These are phyloP conservation scores for Oreochromis spilurus DNA, from an alignment of 2,113 vertebrate species.

Conservation along the genomic window DNA sequence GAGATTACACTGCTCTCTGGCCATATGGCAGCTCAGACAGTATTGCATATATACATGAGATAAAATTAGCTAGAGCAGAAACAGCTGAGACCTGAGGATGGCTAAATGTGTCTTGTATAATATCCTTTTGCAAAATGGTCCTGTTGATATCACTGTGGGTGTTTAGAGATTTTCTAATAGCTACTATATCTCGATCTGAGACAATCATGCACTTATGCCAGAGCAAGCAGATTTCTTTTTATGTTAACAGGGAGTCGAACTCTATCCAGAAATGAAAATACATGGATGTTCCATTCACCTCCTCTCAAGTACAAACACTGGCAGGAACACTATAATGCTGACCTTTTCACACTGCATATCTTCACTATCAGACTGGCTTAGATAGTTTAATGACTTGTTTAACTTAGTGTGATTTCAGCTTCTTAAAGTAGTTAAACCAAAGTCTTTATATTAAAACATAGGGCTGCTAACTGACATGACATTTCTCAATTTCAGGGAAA, in stretches of 20 bases:
- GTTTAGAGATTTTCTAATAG: slow-evolving; percentile 17
- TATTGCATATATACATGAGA: slow-evolving; percentile 25
- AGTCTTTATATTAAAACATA: neutral
- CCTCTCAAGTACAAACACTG: neutral
- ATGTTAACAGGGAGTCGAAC: neutral
- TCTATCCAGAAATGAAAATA: neutral
- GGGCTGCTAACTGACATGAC: neutral
- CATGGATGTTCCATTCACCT: neutral
- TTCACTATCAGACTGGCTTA: neutral
- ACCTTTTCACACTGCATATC: neutral
- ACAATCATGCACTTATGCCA: neutral
- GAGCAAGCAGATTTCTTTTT: neutral
- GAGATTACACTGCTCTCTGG: slow-evolving; percentile 47
- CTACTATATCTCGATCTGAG: neutral
- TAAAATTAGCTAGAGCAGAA: slow-evolving; percentile 32
- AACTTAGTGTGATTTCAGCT: neutral
- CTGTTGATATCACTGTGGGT: slow-evolving; percentile 14
- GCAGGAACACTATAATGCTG: neutral
- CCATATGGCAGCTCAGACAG: slow-evolving; percentile 38
- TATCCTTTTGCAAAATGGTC: slow-evolving; percentile 1
- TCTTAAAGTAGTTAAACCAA: neutral
- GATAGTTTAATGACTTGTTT: neutral
- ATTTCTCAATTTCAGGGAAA: slow-evolving; percentile 81
- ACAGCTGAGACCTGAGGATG: slow-evolving; percentile 1
- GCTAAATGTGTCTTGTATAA: neutral